Base-by-base conservation (phyloP, 2,888 invertebrate species). In the Allacma fusca region DNA sequence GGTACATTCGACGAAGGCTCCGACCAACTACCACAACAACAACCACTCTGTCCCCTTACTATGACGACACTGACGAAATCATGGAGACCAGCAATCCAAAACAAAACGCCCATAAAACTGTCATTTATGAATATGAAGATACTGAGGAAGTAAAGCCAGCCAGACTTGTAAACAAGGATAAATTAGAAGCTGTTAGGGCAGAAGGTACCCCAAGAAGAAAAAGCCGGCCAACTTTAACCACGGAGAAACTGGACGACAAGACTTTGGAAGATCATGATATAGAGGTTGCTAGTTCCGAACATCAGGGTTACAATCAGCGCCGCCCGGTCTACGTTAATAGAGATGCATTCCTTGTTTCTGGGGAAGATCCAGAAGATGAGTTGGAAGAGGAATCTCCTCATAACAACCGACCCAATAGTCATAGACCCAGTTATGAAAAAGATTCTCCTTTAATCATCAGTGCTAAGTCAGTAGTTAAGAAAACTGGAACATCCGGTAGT, bases 401-500 rank as follows among this genome's bases (percentile, higher is more conserved):
- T 7, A 7, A n/a, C 12, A 59, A 7, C 7, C 19, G 59, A n/a
- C 59, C 9, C 12, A 59, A 59, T n/a, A n/a, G 59, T 7, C 59
- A 59, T 59, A 7, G 59, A 7, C 59, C 59, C 5, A 59, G 59
- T 23, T n/a, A 59, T n/a, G 23, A 59, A 59, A 23, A 59, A n/a
- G 59, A 21, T 4, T 5, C 21, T 0, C 76, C 71, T 0, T 24
- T 62, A 23, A 77, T 76, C 64, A 77, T 77, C 13, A 77, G 64
- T 23, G 76, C 40, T 0, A 71, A 77, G 28, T 71, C 71, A 28
- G 71, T 77, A 16, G 76, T 77, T 12, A 77, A 77, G 44, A 77
- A 77, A 21, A 71, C 71, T 12, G 76, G 76, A 7, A 29, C 76
- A 12, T 28, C 64, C 9, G 40, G 29, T 34, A 23, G 12, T 21